Percentiles rank a stretch among this genome's conserved stretches.
phyloP scores from a whole-genome alignment of 2,888 invertebrate species.

The Lysandra bellargus region DNA sequence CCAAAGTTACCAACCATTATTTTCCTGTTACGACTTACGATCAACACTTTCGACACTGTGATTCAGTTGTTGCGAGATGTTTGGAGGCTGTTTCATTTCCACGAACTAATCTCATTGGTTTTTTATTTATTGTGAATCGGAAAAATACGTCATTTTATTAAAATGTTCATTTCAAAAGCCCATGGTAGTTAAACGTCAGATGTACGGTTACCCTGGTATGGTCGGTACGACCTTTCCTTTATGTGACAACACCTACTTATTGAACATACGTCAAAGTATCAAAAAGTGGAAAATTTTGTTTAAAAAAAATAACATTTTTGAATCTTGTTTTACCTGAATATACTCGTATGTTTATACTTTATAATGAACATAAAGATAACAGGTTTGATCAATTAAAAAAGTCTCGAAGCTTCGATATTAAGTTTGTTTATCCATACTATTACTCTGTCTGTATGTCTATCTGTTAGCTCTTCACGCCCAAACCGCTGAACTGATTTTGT shows the following conservation, averaged over 20 bases:
- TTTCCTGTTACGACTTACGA: constrained; percentile 61
- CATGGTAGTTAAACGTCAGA: too few species aligned
- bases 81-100: constrained; percentile 27
- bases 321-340: constrained; percentile 2
- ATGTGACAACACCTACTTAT: neutral
- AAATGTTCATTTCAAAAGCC: too few species aligned
- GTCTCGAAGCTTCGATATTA: neutral
- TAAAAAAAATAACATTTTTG: neutral
- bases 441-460: too few species aligned
- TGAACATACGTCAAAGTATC: neutral
- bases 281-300: neutral
- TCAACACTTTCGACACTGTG: constrained; percentile 60
- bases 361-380: constrained; percentile 5
- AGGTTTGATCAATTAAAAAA: neutral
- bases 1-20: constrained; percentile 48
- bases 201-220: neutral
- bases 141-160: too few species aligned
- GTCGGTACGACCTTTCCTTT: neutral
- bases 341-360: neutral
- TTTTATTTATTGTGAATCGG: too few species aligned
- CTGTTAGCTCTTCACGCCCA: too few species aligned
- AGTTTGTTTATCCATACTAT: neutral
- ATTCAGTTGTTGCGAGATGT: constrained; percentile 48
- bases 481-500: too few species aligned
- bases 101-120: neutral